Percentiles rank a stretch among this genome's conserved stretches.
phyloP scores from a whole-genome alignment of 2,888 invertebrate species.

The Cosmia trapezina region DNA sequence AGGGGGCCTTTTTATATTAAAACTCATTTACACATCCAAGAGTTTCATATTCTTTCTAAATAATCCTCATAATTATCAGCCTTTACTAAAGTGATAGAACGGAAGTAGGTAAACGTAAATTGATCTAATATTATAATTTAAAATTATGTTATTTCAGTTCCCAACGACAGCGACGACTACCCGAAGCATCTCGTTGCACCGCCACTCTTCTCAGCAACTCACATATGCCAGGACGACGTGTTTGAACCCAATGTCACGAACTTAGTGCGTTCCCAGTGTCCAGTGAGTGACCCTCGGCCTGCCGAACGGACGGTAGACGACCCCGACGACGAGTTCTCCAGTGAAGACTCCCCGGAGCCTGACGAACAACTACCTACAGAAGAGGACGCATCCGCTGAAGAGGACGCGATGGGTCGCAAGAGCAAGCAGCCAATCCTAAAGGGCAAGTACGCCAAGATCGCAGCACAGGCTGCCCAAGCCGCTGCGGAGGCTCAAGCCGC shows the following conservation, averaged over 20 bases:
- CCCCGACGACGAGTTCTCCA: constrained; percentile 35
- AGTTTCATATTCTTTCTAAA: background rate
- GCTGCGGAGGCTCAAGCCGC: constrained; percentile 23
- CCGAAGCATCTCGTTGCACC: constrained; percentile 26
- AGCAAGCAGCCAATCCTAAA: constrained; percentile 33
- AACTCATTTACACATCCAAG: background rate
- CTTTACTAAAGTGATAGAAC: background rate
- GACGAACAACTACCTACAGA: constrained; percentile 32
- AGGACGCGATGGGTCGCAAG: constrained; percentile 41
- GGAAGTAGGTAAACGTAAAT: background rate
- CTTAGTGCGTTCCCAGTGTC: constrained; percentile 13
- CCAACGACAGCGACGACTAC: constrained; percentile 44
- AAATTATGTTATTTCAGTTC: constrained; percentile 43
- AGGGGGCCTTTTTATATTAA: background rate
- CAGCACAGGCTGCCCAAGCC: constrained; percentile 26
- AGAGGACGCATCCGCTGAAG: constrained; percentile 41
- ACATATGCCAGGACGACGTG: constrained; percentile 37
- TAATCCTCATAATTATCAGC: background rate
- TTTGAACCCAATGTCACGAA: constrained; percentile 42
- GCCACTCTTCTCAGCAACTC: constrained; percentile 10
- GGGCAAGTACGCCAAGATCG: constrained; percentile 48
- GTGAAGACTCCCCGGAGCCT: constrained; percentile 47
- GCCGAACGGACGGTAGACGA: constrained; percentile 18
- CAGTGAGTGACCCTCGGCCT: constrained; percentile 8
- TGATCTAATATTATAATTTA: background rate